A percentile compares a stretch with the other conserved stretches of the same genome.
Evolutionary conservation across 1,140 invertebrate genomes (phyloP).

Genomic region (Mercenaria mercenaria): DNA sequence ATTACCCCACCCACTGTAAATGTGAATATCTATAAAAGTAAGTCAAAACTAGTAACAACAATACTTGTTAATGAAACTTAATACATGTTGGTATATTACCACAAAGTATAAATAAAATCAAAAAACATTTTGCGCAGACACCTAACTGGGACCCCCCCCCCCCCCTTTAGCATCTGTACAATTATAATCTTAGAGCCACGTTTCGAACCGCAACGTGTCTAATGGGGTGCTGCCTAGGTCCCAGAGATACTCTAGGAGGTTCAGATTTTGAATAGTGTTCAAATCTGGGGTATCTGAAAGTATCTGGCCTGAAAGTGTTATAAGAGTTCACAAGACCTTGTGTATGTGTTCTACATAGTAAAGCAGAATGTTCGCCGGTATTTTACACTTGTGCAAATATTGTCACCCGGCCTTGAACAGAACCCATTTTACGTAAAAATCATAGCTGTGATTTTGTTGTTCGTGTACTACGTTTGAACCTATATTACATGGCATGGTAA

Average conservation of each 20-base stretch:
- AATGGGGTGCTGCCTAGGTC: neutral
- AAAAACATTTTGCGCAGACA: no score
- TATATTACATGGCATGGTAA: neutral
- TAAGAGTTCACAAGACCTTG: no score
- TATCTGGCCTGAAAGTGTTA: no score
- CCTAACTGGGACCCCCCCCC: no score
- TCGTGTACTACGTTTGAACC: neutral
- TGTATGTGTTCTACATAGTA: neutral
- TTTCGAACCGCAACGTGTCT: neutral
- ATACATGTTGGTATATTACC: no score
- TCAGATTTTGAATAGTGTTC: neutral
- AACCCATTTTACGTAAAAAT: neutral
- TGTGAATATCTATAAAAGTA: no score
- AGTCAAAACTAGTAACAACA: no score
- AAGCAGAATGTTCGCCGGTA: neutral
- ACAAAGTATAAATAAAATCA: no score
- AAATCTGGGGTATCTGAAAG: neutral
- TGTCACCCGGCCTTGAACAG: neutral
- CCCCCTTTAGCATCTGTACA: neutral
- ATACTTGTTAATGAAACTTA: no score
- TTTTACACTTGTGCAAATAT: constrained; percentile 3
- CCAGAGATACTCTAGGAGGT: neutral
- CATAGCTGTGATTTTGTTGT: constrained; percentile 2
- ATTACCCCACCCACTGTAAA: no score
- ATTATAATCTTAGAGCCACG: neutral